phyloP scores from a whole-genome alignment of 2,113 vertebrate genomes.

The Xiphophorus hellerii region DNA sequence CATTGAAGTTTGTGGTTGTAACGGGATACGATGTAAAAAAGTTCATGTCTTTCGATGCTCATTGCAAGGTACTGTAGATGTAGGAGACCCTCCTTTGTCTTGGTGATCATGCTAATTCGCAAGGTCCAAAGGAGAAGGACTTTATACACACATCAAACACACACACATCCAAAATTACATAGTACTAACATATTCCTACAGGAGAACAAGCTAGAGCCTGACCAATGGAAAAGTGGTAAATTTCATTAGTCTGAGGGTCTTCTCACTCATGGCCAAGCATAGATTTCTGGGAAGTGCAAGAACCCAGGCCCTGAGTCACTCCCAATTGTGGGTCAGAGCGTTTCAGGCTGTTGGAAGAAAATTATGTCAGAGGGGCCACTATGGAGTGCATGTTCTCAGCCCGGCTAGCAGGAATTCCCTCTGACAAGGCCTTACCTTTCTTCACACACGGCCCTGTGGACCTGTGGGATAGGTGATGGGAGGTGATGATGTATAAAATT shows the following conservation, averaged over 20 bases:
- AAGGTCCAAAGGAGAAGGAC: too few species aligned
- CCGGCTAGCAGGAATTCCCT: constrained; percentile 74
- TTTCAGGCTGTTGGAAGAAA: constrained; percentile 66
- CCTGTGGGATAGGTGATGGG: constrained; percentile 3
- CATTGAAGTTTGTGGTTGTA: too few species aligned
- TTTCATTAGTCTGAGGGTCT: constrained; percentile 68
- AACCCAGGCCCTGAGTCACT: constrained; percentile 73
- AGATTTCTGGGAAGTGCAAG: constrained; percentile 74
- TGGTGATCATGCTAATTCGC: too few species aligned
- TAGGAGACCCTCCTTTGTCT: too few species aligned
- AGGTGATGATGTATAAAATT: constrained; percentile 72
- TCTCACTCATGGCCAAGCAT: constrained; percentile 61
- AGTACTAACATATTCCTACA: constrained; percentile 65
- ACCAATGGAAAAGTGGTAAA: constrained; percentile 67
- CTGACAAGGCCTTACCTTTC: constrained; percentile 72
- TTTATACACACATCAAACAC: background rate
- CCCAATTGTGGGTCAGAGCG: constrained; percentile 64
- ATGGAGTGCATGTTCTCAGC: constrained; percentile 72
- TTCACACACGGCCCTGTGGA: constrained; percentile 40
- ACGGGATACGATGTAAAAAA: too few species aligned
- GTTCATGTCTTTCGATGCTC: too few species aligned
- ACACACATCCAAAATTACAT: constrained; percentile 27
- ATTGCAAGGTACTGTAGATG: too few species aligned
- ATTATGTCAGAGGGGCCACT: constrained; percentile 58
- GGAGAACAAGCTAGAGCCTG: constrained; percentile 36